A percentile compares a stretch with the other conserved stretches of the same genome.
These are phyloP conservation scores for Pipistrellus pygmaeus DNA, from an alignment of 2,797 vertebrate genomes.

Conservation along the genomic window DNA sequence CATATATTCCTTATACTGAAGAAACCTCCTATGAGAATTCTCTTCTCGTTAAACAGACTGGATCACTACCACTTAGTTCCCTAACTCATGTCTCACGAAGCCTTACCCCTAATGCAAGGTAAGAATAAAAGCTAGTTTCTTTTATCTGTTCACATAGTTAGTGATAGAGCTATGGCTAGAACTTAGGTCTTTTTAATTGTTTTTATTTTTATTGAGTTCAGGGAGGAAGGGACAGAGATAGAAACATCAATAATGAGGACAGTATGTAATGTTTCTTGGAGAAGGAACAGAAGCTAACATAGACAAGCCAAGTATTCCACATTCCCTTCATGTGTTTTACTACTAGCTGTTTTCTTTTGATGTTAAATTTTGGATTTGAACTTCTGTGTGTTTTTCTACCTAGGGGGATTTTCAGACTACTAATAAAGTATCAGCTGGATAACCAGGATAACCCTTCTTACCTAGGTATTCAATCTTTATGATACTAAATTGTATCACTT, in stretches of 20 bases:
- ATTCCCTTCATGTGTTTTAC: background rate
- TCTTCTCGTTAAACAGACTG: slow-evolving; percentile 95
- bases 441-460: slow-evolving; percentile 97
- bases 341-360: slow-evolving; percentile 3
- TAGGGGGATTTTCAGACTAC: slow-evolving; percentile 97
- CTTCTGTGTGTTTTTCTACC: slow-evolving; percentile 24
- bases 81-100: slow-evolving; percentile 95
- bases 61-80: slow-evolving; percentile 95
- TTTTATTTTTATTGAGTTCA: too few species aligned
- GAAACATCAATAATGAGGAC: background rate
- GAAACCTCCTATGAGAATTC: slow-evolving; percentile 99
- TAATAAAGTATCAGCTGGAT: slow-evolving; percentile 95
- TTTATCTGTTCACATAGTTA: too few species aligned
- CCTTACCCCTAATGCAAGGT: slow-evolving; percentile 97
- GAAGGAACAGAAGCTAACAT: slow-evolving; percentile 15
- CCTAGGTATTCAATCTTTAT: slow-evolving; percentile 82
- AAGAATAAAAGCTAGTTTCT: slow-evolving; percentile 61
- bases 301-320: background rate
- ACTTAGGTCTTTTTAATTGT: too few species aligned
- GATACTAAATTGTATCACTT: slow-evolving; percentile 47
- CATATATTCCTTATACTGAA: slow-evolving; percentile 94
- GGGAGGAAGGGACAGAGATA: too few species aligned
- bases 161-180: too few species aligned
- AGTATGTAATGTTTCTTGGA: slow-evolving; percentile 21
- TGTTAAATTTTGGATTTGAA: slow-evolving; percentile 64